Base-by-base conservation (phyloP, 2,888 invertebrate genomes). In the Temnothorax unifasciatus region DNA sequence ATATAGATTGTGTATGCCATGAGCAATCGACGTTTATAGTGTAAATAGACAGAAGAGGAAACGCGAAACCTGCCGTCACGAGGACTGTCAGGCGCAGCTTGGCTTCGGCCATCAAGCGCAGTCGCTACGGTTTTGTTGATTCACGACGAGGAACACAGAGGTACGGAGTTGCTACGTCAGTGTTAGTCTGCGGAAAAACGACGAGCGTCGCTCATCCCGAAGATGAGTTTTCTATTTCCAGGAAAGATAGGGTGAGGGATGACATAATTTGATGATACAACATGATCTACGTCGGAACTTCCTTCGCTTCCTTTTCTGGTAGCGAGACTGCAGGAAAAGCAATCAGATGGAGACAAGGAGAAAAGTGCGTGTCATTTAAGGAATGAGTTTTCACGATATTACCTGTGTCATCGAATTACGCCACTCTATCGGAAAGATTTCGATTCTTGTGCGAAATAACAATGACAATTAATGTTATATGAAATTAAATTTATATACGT, bases 61-160 rank as follows among this genome's bases (percentile, higher is more conserved):
- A 83, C 34, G 74, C 66, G 74, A 81, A 63, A 73, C 41, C 41
- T 69, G 64, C 73, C 69, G 54, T 83, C 68, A 61, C 76, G 71
- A 71, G 66, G 86, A 84, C 79, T 87, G 90, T 88, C 90, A 89
- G 84, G 47, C 64, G 83, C 90, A 89, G 89, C 74, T 25, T 41
- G 57, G 69, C 68, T 74, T 71, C 59, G 61, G 44, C 87, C 69
- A 88, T 84, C 88, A 84, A 71, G 9, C 54, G 71, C 87, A 88
- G 82, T 75, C 77, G 73, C 63, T 13, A 52, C 61, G 63, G 76
- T 71, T 89, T 89, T 82, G 79, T 61, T 38, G 82, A 84, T 85
- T 18, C 83, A 61, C 83, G 47, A 47, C 59, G 84, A 82, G 83
- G 74, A 86, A 85, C 83, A 82, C 54, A 50, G 50, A 29, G 29